Base-by-base conservation (phyloP, 2,797 vertebrate species). In the Danionella dracula region DNA sequence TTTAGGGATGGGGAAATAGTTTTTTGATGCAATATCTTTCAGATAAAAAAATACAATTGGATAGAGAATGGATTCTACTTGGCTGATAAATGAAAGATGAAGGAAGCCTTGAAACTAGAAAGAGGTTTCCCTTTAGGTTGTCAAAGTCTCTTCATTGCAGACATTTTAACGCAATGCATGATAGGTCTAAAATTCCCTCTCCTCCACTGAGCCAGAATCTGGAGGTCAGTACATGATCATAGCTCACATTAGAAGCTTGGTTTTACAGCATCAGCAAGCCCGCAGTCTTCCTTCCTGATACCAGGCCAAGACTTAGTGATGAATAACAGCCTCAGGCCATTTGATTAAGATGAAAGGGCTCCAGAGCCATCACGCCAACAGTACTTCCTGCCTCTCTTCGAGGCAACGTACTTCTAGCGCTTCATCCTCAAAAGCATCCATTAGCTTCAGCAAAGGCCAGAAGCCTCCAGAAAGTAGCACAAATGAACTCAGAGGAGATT, bases 231-330 rank as follows among this genome's bases (percentile, higher is more conserved):
- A 1, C 27, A 58, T 34, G n/a, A 45, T 37, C 29, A 17, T 27
- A 44, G 49, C 49, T 64, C 38, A 27, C 11, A 34, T 3, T 6
- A 20, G 23, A 51, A 16, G 38, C 48, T 23, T 23, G 10, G 44
- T 27, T 49, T 37, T 62, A 21, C 35, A 31, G 9, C 29, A 31
- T 55, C 50, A 35, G 51, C 6, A 8, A 65, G 62, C 19, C 13
- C 53, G 17, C 31, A 35, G 17, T 12, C 38, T 23, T 13, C 49
- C 13, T 54, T 13, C 53, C 37, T 0, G 71, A 62, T 45, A 78
- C 57, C 54, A 67, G 57, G 35, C 68, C 59, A 76, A 60, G 76
- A 49, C 70, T 58, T 32, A 1, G 10, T 16, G 69, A 73, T 67
- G 57, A 75, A 71, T 34, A 12, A 53, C 32, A 57, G 74, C 55